phyloP scores from a whole-genome alignment of 1,140 invertebrate species.

The honey bee (Apis mellifera) region DNA sequence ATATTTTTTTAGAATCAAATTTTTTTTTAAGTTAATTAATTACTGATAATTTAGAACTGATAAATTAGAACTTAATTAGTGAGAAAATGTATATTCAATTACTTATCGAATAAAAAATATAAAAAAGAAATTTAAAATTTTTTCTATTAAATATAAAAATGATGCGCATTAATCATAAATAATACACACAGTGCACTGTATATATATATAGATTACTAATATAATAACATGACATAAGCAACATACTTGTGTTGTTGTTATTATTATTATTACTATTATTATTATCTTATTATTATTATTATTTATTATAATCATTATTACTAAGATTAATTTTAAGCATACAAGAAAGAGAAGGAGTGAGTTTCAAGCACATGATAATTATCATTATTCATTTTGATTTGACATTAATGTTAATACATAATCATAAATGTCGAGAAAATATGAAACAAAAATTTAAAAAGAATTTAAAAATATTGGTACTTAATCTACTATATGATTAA shows the following conservation, averaged over 20 bases:
- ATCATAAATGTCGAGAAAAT: constrained; percentile 38
- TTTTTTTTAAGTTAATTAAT: not conserved
- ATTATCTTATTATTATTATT: constrained; percentile 41
- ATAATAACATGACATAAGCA: constrained; percentile 69
- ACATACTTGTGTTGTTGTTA: constrained; percentile 65
- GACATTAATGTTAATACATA: constrained; percentile 48
- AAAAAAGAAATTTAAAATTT: constrained; percentile 34
- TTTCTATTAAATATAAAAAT: constrained; percentile 31
- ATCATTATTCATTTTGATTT: constrained; percentile 64
- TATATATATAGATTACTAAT: constrained; percentile 56
- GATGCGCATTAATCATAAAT: constrained; percentile 59
- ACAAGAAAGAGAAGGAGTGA: constrained; percentile 82
- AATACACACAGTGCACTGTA: constrained; percentile 63
- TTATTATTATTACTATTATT: constrained; percentile 12
- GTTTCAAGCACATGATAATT: constrained; percentile 80
- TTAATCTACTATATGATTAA: constrained; percentile 63
- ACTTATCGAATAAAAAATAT: constrained; percentile 23
- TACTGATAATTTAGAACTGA: no score
- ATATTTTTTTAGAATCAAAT: not conserved
- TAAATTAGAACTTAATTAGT: not conserved
- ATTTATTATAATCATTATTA: constrained; percentile 49
- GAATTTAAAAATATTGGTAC: constrained; percentile 41
- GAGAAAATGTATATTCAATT: constrained; percentile 21
- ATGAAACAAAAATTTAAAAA: constrained; percentile 23
- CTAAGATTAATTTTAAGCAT: constrained; percentile 79